Evolutionary conservation across 2,113 vertebrate genomes (phyloP).

Genomic region (Macrotus californicus): DNA sequence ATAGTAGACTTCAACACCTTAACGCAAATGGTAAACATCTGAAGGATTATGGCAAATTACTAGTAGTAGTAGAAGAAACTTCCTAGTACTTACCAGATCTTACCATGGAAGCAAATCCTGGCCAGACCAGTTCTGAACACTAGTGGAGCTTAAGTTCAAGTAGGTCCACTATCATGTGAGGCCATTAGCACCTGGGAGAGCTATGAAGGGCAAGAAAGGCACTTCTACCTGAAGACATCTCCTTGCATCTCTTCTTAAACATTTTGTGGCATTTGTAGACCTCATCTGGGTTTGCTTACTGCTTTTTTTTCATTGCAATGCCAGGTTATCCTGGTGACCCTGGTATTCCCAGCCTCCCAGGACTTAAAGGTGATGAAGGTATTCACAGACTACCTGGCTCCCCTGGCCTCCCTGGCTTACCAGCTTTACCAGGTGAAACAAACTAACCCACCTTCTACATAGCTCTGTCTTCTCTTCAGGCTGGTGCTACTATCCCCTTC

Average conservation of each 20-base stretch:
- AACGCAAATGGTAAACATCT: neutral
- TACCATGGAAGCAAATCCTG: neutral
- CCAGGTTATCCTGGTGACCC: slow-evolving; percentile 84
- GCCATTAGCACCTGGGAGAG: neutral
- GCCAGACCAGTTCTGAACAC: neutral
- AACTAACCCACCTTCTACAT: neutral
- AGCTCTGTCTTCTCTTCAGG: neutral
- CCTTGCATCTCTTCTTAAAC: neutral
- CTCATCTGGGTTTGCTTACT: neutral
- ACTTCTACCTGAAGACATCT: neutral
- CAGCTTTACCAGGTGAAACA: slow-evolving; percentile 79
- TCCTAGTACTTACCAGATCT: neutral
- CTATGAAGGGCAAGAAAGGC: neutral
- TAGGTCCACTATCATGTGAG: neutral
- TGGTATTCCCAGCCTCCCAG: slow-evolving; percentile 81
- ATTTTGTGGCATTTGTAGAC: neutral
- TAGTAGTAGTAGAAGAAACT: slow-evolving; percentile 14
- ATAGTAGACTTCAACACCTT: neutral
- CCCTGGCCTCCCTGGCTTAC: slow-evolving; percentile 82
- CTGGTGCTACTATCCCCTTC: neutral
- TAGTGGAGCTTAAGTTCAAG: neutral
- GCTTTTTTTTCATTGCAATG: neutral
- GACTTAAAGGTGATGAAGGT: slow-evolving; percentile 84
- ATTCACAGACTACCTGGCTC: slow-evolving; percentile 79
- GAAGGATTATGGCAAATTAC: neutral